phyloP scores from a whole-genome alignment of 1,140 invertebrate species.

The Agrypnia vestita region DNA sequence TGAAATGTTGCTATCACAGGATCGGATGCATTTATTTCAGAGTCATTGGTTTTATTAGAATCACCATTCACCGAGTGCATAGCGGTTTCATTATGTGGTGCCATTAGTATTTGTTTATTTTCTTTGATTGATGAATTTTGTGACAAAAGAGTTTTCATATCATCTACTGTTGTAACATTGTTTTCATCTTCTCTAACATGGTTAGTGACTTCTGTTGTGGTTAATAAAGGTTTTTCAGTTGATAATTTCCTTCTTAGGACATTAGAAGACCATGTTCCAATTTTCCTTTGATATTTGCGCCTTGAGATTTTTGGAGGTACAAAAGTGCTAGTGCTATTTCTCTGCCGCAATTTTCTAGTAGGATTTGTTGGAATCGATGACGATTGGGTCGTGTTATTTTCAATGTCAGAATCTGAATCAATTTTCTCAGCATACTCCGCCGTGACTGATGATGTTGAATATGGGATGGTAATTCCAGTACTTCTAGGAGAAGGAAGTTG shows the following conservation, averaged over 20 bases:
- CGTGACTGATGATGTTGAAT: slow-evolving; percentile 41
- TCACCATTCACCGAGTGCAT: not conserved
- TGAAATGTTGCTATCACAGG: slow-evolving; percentile 50
- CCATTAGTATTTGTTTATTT: not conserved
- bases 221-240: slow-evolving; percentile 55
- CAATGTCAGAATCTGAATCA: slow-evolving; percentile 1
- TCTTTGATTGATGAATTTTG: slow-evolving; percentile 48
- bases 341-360: slow-evolving; percentile 36
- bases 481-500: slow-evolving; percentile 64
- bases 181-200: not conserved
- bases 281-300: slow-evolving; percentile 60
- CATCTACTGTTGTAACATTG: slow-evolving; percentile 33
- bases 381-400: slow-evolving; percentile 3
- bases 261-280: slow-evolving; percentile 62
- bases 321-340: slow-evolving; percentile 59
- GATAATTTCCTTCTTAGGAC: slow-evolving; percentile 59
- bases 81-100: not conserved
- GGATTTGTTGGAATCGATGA: not conserved
- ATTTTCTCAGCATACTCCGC: not conserved
- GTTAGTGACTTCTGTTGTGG: slow-evolving; percentile 29
- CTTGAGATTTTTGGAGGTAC: slow-evolving; percentile 20
- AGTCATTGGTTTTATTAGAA: slow-evolving; percentile 25
- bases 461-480: slow-evolving; percentile 60
- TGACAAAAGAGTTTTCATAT: slow-evolving; percentile 57
- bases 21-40: slow-evolving; percentile 47